Evolutionary conservation across 2,888 invertebrate species (phyloP).

Genomic region (Pterostichus niger): DNA sequence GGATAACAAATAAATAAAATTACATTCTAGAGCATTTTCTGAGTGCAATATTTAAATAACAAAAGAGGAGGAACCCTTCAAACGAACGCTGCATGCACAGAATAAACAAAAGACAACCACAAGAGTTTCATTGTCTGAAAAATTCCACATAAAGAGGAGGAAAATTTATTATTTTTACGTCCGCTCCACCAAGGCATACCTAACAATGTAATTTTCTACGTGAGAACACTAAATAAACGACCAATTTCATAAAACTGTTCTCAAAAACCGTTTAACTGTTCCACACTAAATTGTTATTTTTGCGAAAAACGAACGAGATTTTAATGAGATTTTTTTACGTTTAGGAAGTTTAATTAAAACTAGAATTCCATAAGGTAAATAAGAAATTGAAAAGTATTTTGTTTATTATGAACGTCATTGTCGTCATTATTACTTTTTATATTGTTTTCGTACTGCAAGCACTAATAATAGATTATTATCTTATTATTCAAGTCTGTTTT

Average conservation of each 20-base stretch:
- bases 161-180: slow-evolving; percentile 66
- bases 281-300: slow-evolving; percentile 59
- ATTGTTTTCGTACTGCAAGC: neutral
- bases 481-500: neutral
- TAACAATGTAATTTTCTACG: slow-evolving; percentile 65
- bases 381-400: slow-evolving; percentile 24
- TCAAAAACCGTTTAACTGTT: slow-evolving; percentile 57
- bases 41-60: slow-evolving; percentile 48
- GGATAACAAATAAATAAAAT: slow-evolving; percentile 29
- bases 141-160: slow-evolving; percentile 57
- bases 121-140: slow-evolving; percentile 63
- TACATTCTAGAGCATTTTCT: neutral
- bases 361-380: slow-evolving; percentile 16
- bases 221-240: slow-evolving; percentile 65
- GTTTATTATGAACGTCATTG: too few species aligned
- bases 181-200: slow-evolving; percentile 26
- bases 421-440: neutral
- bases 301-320: slow-evolving; percentile 56
- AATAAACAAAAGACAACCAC: slow-evolving; percentile 57
- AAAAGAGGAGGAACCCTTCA: slow-evolving; percentile 32
- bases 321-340: slow-evolving; percentile 58
- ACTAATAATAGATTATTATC: neutral
- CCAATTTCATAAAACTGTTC: slow-evolving; percentile 59
- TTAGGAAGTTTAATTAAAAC: slow-evolving; percentile 51
- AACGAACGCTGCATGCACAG: slow-evolving; percentile 8